Base-by-base conservation (phyloP, 2,888 invertebrate genomes). In the Odontocolon sp. region DNA sequence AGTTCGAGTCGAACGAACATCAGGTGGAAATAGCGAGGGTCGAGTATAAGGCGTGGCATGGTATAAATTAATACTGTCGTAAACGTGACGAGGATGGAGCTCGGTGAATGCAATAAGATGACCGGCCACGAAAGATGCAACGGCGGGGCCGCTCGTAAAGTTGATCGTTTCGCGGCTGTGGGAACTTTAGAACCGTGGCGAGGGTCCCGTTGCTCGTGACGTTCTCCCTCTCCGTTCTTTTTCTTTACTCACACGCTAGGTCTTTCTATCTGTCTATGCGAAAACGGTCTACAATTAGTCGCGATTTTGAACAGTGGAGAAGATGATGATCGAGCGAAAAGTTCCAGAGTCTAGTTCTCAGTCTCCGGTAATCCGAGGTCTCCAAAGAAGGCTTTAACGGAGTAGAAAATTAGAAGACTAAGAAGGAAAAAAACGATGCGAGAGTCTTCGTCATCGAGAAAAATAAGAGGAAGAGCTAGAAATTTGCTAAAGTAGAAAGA, bases 41-140 rank as follows among this genome's bases (percentile, higher is more conserved):
- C 26, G 50, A 28, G 21, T 50, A 72, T 69, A 47, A 71, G 71
- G 67, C 74, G 71, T 66, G 77, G 73, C 69, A 38, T 40, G 73
- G 45, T 68, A 80, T 54, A 66, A 81, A 82, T 82, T 81, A 75
- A 71, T 69, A 77, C 71, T 31, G 72, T 79, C 77, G 77, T 80
- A 75, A 85, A 82, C 80, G 78, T 71, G 59, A 77, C 38, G 47
- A 67, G 56, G 66, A 67, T 50, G 61, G 59, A 70, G 68, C 45
- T 52, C 52, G 56, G 71, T 63, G 67, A 76, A 80, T 74, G 67
- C 69, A 79, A 80, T 70, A 76, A 79, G 74, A 78, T 70, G 78
- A 78, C 33, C 42, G 57, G 54, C 52, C 54, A 56, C 68, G 73
- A 71, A 74, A 63, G 75, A 79, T 69, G 75, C 57, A 52, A 73